These are phyloP conservation scores for Lasioglossum lativentre DNA, from an alignment of 2,888 invertebrate species.

Conservation along the genomic window DNA sequence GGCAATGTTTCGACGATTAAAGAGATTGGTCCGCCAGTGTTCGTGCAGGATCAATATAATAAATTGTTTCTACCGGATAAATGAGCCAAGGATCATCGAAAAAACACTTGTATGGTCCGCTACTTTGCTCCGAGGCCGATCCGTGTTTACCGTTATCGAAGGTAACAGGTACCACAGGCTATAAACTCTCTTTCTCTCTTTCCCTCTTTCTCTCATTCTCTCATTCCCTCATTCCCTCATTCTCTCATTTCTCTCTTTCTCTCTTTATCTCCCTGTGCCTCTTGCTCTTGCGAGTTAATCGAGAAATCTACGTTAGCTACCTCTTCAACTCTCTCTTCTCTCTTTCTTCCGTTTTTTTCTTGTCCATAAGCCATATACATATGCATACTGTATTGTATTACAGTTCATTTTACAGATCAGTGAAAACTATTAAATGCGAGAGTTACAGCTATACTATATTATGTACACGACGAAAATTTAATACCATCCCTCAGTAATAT, in stretches of 20 bases:
- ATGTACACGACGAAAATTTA: too few species aligned
- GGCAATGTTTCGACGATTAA: conserved; percentile 8
- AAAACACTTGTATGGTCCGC: conserved; percentile 60
- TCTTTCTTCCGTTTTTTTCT: conserved; percentile 8
- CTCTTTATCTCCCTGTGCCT: conserved; percentile 28
- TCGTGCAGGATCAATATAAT: background rate
- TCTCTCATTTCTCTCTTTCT: background rate
- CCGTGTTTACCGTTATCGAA: conserved; percentile 72
- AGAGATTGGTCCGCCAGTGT: background rate
- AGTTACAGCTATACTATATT: background rate
- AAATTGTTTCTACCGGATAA: conserved; percentile 32
- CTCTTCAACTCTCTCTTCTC: conserved; percentile 44
- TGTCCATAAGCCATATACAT: background rate
- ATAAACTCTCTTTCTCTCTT: conserved; percentile 35
- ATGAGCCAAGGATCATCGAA: conserved; percentile 47
- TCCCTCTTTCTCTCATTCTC: conserved; percentile 27
- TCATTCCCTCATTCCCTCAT: too few species aligned
- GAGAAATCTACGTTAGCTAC: conserved; percentile 63
- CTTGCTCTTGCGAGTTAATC: conserved; percentile 50
- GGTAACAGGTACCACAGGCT: conserved; percentile 66
- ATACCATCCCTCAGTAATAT: too few species aligned
- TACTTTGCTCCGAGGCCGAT: conserved; percentile 66
- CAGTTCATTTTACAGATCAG: background rate
- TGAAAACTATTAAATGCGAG: background rate
- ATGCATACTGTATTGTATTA: too few species aligned